phyloP scores from a whole-genome alignment of 2,113 vertebrate species.

The Bos javanicus region DNA sequence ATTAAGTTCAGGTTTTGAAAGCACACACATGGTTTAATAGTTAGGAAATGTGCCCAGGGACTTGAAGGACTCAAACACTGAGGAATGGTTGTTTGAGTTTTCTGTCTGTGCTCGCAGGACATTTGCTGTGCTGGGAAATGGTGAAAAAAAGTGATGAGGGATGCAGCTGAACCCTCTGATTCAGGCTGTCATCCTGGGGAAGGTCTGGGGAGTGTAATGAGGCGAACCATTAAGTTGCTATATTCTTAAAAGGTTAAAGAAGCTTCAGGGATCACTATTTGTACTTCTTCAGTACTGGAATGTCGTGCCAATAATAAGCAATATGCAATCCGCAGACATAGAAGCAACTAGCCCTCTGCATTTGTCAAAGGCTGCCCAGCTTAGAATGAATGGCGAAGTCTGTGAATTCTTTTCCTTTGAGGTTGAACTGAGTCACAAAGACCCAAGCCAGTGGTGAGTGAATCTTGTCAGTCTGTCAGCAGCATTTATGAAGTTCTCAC shows the following conservation, averaged over 20 bases:
- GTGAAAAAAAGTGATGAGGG: constrained; percentile 12
- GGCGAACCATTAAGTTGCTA: constrained; percentile 34
- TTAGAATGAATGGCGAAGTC: not conserved
- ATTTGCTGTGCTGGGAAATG: not conserved
- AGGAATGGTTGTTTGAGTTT: not conserved
- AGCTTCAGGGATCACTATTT: constrained; percentile 45
- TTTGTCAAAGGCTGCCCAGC: not conserved
- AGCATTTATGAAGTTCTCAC: not conserved
- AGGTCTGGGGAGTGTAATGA: constrained; percentile 57
- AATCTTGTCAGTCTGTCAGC: constrained; percentile 30
- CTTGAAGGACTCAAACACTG: not conserved
- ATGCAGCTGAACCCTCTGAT: not conserved
- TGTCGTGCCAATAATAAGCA: constrained; percentile 16
- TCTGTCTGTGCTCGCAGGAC: not conserved
- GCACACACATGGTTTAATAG: not conserved
- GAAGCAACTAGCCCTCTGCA: constrained; percentile 8
- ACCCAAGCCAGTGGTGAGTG: not conserved
- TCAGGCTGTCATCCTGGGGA: not conserved
- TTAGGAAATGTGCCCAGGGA: not conserved
- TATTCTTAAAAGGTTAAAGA: constrained; percentile 68
- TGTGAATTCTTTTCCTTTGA: constrained; percentile 35
- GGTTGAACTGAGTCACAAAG: constrained; percentile 4
- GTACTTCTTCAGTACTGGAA: constrained; percentile 38
- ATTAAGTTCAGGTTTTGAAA: not conserved
- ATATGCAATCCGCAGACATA: constrained; percentile 42